Evolutionary conservation across 2,797 vertebrate genomes (phyloP).

Genomic region (Pipistrellus kuhlii): DNA sequence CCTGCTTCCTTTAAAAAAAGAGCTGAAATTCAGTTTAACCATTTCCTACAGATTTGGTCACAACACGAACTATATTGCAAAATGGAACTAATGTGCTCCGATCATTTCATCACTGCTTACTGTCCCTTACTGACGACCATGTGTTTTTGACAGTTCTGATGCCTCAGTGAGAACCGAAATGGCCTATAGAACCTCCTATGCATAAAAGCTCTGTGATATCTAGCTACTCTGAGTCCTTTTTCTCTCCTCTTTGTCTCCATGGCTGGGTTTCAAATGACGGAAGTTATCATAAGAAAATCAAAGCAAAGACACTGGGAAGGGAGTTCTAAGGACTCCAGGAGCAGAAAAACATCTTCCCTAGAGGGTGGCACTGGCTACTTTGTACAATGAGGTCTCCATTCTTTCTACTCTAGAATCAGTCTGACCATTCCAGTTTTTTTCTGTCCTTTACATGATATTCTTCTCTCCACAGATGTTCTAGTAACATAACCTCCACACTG

Average conservation of each 20-base stretch:
- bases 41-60: not conserved
- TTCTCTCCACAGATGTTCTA: not conserved
- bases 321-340: conserved; percentile 12
- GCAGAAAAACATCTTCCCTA: conserved; percentile 8
- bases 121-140: not conserved
- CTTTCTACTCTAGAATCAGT: conserved; percentile 20
- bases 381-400: not conserved
- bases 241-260: not conserved
- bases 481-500: not conserved
- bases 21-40: not conserved
- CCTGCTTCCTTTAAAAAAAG: not conserved
- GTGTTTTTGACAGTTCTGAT: not conserved
- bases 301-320: conserved; percentile 15
- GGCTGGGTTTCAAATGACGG: conserved; percentile 44
- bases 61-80: not conserved
- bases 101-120: not conserved
- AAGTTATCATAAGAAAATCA: conserved; percentile 47
- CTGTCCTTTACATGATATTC: conserved; percentile 11
- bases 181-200: not conserved
- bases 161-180: not conserved
- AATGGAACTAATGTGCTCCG: not conserved
- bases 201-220: conserved; percentile 19
- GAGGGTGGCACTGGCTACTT: not conserved
- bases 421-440: not conserved
- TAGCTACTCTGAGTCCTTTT: conserved; percentile 22